Evolutionary conservation across 2,888 invertebrate genomes (phyloP), one percentile per base, ranked within the genome.

Genomic region (Chrysolina oricalcia): DNA sequence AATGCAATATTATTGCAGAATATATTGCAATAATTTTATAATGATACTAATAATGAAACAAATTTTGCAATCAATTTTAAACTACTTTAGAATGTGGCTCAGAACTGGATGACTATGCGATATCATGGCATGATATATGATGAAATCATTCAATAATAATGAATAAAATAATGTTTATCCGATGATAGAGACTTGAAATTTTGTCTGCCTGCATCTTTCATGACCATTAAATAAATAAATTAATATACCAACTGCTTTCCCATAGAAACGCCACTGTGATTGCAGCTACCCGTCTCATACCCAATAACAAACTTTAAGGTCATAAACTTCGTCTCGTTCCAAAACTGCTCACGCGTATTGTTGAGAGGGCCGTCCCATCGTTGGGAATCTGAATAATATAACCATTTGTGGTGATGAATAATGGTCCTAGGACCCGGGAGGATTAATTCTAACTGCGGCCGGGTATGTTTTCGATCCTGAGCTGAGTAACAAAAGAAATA

Each of bases 321-420:
- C 15, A n/a, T 59, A n/a, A 59, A 59, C 13, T 59, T 59, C n/a
- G n/a, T n/a, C 27, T 59, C 2, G 17, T 35, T 35, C 11, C 35
- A n/a, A 59, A 59, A 23, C 27, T 35, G 15, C 59, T 27, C 21
- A 46, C 46, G 46, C n/a, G 6, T 13, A 59, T 17, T 27, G 35
- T 59, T 1, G 8, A 27, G 13, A 59, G 17, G 59, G 59, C 15
- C 9, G 27, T n/a, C 17, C 27, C 59, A 8, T 27, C 27, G 10
- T 27, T n/a, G n/a, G 50, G 72, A 76, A 76, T 77, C 77, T 77
- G 76, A 77, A 80, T 78, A 80, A 79, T 79, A 79, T 75, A 76
- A 70, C 73, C 74, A 78, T 80, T 78, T 74, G 70, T 74, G 72
- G 77, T 77, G 78, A 80, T 81, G 80, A 81, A 78, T 81, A 80